These are phyloP conservation scores for Ceratothoa steindachneri DNA, from an alignment of 2,888 invertebrate species.

Conservation along the genomic window DNA sequence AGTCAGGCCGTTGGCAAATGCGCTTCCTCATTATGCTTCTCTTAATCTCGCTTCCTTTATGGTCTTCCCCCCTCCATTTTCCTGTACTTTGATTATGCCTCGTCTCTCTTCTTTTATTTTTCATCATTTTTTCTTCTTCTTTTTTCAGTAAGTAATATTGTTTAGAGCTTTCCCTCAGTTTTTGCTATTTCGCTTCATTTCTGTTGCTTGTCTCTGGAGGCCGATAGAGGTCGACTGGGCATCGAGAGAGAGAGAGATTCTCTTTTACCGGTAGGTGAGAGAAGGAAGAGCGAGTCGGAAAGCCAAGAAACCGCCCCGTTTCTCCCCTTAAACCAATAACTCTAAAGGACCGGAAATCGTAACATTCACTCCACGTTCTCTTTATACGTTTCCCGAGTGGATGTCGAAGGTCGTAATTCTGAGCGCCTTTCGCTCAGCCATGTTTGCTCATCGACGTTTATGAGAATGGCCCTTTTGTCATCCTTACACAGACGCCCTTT, in stretches of 20 bases:
- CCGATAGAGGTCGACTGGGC: too few species aligned
- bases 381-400: slow-evolving; percentile 4
- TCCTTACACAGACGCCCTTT: too few species aligned
- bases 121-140: background rate
- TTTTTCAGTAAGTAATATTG: too few species aligned
- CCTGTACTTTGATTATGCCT: background rate
- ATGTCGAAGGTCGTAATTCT: background rate
- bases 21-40: background rate
- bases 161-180: too few species aligned
- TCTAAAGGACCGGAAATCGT: slow-evolving; percentile 7
- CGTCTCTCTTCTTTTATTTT: background rate
- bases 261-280: too few species aligned
- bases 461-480: background rate
- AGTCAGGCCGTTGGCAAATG: background rate
- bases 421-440: background rate
- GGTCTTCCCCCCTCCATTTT: background rate
- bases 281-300: background rate
- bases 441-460: background rate
- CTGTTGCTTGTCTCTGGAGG: too few species aligned
- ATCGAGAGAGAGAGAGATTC: too few species aligned
- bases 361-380: background rate
- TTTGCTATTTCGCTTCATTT: too few species aligned
- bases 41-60: background rate
- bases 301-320: background rate
- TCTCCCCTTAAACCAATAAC: slow-evolving; percentile 9